Conservation (phyloP, 1,140 invertebrate genomes). For the Cherax quadricarinatus region DNA sequence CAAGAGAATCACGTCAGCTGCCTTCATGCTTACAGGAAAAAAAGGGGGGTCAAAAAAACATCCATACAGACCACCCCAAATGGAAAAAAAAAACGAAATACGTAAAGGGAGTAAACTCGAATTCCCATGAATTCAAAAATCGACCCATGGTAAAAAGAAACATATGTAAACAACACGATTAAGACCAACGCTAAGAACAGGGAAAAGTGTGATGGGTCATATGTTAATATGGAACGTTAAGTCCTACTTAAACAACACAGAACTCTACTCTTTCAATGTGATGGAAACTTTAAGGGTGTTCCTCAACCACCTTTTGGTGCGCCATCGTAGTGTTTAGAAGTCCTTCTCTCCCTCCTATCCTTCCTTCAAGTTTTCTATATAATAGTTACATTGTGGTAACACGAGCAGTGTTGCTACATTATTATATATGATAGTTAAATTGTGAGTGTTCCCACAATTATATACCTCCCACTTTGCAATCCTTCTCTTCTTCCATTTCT, state of each 20-base stretch:
- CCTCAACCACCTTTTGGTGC: constrained; percentile 17
- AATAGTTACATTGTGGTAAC: no score
- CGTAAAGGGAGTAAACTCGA: no score
- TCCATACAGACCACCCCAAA: neutral
- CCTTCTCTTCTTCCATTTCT: neutral
- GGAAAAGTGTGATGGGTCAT: no score
- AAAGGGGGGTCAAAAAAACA: neutral
- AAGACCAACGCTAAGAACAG: no score
- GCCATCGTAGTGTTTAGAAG: constrained; percentile 4
- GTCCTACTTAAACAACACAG: no score
- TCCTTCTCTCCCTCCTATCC: neutral
- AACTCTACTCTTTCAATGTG: neutral
- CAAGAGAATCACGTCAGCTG: constrained; percentile 56
- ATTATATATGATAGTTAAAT: no score
- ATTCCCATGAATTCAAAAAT: no score
- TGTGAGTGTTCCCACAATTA: neutral
- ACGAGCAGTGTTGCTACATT: no score
- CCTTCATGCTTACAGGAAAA: constrained; percentile 43
- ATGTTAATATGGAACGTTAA: no score
- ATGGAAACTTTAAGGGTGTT: constrained; percentile 21
- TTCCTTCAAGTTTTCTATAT: neutral
- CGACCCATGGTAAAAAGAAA: no score
- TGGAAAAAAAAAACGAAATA: neutral
- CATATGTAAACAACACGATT: no score
- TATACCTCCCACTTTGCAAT: neutral